Evolutionary conservation across 2,888 invertebrate genomes (phyloP), one percentile per base, ranked within the genome.

Genomic region (Notodonta ziczac): DNA sequence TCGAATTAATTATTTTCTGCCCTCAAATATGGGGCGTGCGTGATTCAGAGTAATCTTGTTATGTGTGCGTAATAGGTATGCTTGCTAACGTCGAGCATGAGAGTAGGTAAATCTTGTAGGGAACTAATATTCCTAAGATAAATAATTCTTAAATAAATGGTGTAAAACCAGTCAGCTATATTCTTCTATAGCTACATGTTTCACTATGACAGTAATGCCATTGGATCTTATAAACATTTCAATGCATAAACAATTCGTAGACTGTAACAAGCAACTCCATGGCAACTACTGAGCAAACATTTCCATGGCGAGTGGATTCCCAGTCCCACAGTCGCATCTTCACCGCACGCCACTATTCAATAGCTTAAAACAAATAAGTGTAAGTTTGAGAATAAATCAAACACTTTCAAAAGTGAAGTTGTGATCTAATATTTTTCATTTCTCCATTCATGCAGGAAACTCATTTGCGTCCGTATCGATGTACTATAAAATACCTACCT

Each of bases 1-100:
- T 59, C 56, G 32, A 60, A 63, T 66, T 67, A 61, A 65, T 72
- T 62, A 58, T 64, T 46, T 58, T 63, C 52, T 59, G 13, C 60
- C 61, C n/a, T 16, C 42, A 48, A 61, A 57, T 46, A 56, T 24
- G 48, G 52, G 12, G 35, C 39, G 35, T 14, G 54, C n/a, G 54
- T n/a, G 39, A 56, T 44, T 56, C 24, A 44, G 44, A 24, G 44
- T 54, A 44, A 24, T 24, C 56, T 56, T 44, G 24, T 56, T 56
- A 44, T 24, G 56, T 56, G 56, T 14, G 8, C 9, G 8, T 5
- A 14, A 54, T 39, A 24, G 10, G 8, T 3, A 24, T 5, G 51
- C 32, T 52, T 24, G 14, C 9, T 52, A 50, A 50, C 50, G 16
- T 50, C 14, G n/a, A 5, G 46, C 5, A 24, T 24, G 24, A 2